Conservation (phyloP, 2,888 invertebrate species). For the Eumacrocentrus americanus region DNA sequence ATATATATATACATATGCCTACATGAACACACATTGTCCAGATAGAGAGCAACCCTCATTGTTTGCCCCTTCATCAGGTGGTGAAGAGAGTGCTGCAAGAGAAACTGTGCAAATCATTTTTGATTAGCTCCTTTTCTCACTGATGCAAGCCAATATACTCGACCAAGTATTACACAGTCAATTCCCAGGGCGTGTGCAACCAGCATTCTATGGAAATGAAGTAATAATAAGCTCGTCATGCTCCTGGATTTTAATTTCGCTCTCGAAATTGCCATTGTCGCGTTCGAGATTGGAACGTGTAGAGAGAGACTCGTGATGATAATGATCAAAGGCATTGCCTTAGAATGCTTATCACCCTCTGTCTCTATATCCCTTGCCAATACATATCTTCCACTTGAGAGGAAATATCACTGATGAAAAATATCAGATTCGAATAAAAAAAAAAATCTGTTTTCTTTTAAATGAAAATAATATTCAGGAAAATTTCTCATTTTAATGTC, state of each 20-base stretch:
- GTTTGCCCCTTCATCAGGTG: too few species aligned
- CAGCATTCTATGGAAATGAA: background rate
- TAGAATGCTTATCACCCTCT: background rate
- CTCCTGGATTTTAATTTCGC: slow-evolving; percentile 8
- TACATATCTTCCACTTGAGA: background rate
- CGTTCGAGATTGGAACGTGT: background rate
- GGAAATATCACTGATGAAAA: background rate
- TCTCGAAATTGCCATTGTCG: slow-evolving; percentile 7
- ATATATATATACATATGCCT: too few species aligned
- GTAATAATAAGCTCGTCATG: background rate
- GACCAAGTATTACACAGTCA: background rate
- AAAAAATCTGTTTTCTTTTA: background rate
- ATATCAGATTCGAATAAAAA: background rate
- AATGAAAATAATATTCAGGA: background rate
- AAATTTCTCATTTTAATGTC: background rate
- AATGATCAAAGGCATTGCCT: background rate
- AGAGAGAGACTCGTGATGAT: background rate
- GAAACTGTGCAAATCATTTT: too few species aligned
- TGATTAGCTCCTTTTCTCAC: background rate
- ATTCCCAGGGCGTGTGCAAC: background rate
- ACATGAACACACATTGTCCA: too few species aligned
- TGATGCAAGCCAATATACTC: background rate
- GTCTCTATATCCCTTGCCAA: background rate
- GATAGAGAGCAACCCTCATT: too few species aligned
- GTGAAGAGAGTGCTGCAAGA: too few species aligned